These are phyloP conservation scores for Oryctolagus cuniculus DNA, from an alignment of 2,113 vertebrate species.

Conservation along the genomic window DNA sequence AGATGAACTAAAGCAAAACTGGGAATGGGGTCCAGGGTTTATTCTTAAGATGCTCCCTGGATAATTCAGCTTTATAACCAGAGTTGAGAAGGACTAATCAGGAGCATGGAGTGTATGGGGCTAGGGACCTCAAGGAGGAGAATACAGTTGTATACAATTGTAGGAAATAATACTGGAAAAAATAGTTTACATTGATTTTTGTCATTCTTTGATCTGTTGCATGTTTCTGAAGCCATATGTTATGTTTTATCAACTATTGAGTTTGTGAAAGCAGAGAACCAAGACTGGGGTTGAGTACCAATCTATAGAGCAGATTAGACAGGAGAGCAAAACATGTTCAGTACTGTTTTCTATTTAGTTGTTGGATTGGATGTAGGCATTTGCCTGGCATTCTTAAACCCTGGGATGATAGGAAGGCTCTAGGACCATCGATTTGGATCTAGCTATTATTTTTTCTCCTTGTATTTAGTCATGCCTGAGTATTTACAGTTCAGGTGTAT, in stretches of 20 bases:
- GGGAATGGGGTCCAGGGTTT: background rate
- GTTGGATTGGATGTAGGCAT: background rate
- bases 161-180: conserved; percentile 48
- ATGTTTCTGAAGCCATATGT: conserved; percentile 41
- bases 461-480: background rate
- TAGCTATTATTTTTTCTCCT: background rate
- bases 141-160: background rate
- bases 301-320: background rate
- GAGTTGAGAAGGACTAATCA: background rate
- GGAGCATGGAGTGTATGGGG: background rate
- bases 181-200: background rate
- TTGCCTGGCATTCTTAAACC: background rate
- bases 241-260: conserved; percentile 34
- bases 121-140: too few species aligned
- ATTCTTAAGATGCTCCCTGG: conserved; percentile 38
- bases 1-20: conserved; percentile 52
- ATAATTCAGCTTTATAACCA: conserved; percentile 12
- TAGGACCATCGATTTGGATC: background rate
- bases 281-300: conserved; percentile 23
- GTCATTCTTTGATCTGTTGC: conserved; percentile 34
- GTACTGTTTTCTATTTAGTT: background rate
- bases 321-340: conserved; percentile 27
- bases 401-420: background rate
- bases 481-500: conserved; percentile 1
- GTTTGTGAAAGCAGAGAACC: background rate